Evolutionary conservation across 2,113 vertebrate species (phyloP).

Genomic region (Ranitomeya imitator): DNA sequence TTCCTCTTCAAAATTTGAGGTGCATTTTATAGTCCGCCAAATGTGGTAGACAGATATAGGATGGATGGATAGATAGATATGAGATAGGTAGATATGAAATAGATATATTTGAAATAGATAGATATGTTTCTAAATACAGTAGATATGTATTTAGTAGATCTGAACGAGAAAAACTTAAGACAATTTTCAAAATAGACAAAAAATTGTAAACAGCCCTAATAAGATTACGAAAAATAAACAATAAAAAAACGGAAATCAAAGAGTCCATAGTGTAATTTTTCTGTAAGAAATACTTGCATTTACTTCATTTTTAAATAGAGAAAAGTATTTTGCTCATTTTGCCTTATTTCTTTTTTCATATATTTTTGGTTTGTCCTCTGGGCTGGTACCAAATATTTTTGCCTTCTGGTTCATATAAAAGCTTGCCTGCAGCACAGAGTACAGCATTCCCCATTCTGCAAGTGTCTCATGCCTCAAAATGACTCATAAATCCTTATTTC

Average conservation of each 20-base stretch:
- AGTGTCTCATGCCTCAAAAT: constrained; percentile 25
- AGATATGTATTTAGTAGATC: no score
- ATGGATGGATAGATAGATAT: not conserved
- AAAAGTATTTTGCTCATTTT: not conserved
- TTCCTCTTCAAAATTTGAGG: no score
- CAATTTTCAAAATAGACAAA: not conserved
- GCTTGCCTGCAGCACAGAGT: not conserved
- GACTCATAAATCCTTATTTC: constrained; percentile 8
- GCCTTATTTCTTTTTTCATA: not conserved
- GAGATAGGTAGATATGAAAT: not conserved
- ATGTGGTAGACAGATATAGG: no score
- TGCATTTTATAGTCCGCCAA: no score
- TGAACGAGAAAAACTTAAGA: no score
- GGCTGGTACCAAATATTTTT: not conserved
- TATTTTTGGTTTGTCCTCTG: not conserved
- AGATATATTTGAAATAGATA: not conserved
- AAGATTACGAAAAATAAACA: no score
- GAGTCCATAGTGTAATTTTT: not conserved
- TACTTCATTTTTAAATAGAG: not conserved
- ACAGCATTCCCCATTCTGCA: constrained; percentile 18
- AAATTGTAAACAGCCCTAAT: not conserved
- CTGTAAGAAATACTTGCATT: not conserved
- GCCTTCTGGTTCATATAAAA: constrained; percentile 8
- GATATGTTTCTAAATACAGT: not conserved
- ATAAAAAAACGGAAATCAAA: no score